Evolutionary conservation across 2,113 vertebrate species (phyloP), one percentile per base, ranked within the genome.

Genomic region (Motacilla alba): DNA sequence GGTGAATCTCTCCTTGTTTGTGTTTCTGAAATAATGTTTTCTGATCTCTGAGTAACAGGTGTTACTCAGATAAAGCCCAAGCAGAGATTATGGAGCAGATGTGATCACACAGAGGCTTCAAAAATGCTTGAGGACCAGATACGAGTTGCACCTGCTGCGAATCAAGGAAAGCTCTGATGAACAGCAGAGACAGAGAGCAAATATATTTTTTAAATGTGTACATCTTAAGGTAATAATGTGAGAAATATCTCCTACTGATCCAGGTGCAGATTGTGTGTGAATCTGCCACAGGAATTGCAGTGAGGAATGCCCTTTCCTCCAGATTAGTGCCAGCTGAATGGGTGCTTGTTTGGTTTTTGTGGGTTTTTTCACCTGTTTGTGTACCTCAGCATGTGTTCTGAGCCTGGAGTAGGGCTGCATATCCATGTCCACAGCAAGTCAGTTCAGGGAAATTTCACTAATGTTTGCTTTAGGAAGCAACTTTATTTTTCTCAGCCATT

Each of bases 191-290:
- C 6, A 26, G 67, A 63, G 16, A 31, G 11, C 33, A 68, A 50
- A 10, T 1, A 0, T 1, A 0, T 44, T 82, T 88, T 84, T 67
- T 35, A 46, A 10, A 49, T 2, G 1, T 52, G 12, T 37, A 17
- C 0, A 13, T 82, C 43, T 52, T 50, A 41, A 76, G 28, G 15
- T 64, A 31, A 17, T 77, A 66, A 50, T 22, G 5, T 73, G 63
- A 83, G 74, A 89, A 89, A 26, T 59, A 74, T 8, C 27, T 37
- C 43, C 19, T 46, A 8, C 19, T 35, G 50, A 43, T 77, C 14
- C 23, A 77, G 26, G 22, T 11, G 59, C 47, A 37, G 12, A 55
- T 59, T 4, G 8, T 1, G 1, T 37, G 8, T 60, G 17, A 58
- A 70, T 64, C 43, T 30, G 35, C 21, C 33, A 26, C 10, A n/a